Base-by-base conservation (phyloP, 2,113 vertebrate genomes). In the Siphamia tubifer region DNA sequence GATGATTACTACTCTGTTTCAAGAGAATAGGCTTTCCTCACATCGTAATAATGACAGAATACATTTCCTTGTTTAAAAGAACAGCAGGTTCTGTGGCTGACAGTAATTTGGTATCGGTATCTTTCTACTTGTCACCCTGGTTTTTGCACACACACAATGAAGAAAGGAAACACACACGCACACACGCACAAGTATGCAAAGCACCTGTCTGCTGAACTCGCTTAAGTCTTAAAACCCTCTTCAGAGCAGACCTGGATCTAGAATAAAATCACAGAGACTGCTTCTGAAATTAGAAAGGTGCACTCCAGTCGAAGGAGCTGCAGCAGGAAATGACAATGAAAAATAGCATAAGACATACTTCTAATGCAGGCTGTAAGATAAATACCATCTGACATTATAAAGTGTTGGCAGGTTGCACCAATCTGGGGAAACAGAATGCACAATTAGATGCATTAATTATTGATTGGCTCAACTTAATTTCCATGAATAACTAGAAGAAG, bases 11-110 rank as follows among this genome's bases (percentile, higher is more conserved):
- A 8, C 34, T 40, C 31, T 10, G 42, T 75, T 84, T 76, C 58
- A 44, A 12, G 21, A 71, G 61, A 58, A 43, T 16, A 54, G 16
- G 19, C 74, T 77, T 79, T 36, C 55, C 10, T n/a, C 39, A 42
- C 54, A 42, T 32, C 11, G 45, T 60, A 68, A 77, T 72, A 65
- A 74, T 56, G 32, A 69, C 54, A 39, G 43, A 69, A 11, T 30
- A 20, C 44, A 57, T 17, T 36, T 39, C 13, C 6, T 66, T 47
- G 36, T 68, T 58, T 38, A 52, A 40, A 21, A 66, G 66, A 80
- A 74, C 55, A 68, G 69, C 43, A 73, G 52, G 66, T 55, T 54
- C 68, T 35, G 32, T 27, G 64, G 60, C 34, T 57, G 45, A 73
- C 36, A 34, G 45, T 49, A 34, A 64, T 49, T 74, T 27, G 17